Base-by-base conservation (phyloP, 1,140 invertebrate species). In the Venustaconcha ellipsiformis region DNA sequence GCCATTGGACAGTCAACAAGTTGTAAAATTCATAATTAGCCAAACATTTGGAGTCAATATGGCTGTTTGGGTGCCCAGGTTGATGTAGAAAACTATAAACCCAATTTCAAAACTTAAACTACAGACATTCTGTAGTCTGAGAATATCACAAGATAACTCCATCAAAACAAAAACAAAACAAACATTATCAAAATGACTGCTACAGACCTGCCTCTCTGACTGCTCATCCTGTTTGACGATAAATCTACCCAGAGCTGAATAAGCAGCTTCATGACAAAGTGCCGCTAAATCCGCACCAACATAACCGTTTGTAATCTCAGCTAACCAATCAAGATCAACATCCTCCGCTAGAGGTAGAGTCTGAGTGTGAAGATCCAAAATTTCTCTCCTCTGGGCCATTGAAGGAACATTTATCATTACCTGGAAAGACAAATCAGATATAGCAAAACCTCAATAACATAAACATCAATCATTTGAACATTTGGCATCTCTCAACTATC, bases 251-350 rank as follows among this genome's bases (percentile, higher is more conserved):
- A 87, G 64, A 8, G 82, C 83, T 30, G 72, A 57, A 67, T 84
- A 83, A 2, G 73, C 74, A 63, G 90, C 88, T 77, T 90, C 87
- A 62, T 89, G 81, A 80, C 86, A 89, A 26, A 92, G 72, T 14
- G 86, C 79, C 20, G 83, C 78, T 17, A 92, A 82, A 84, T 92
- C 92, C 65, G 90, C 89, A n/a, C 88, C 89, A 67, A 91, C 88
- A 87, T 90, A 92, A 26, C 92, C 92, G 26, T 90, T 90, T 5
- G 91, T 92, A 26, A 83, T 69, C 12, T 70, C 72, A 56, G 87
- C 79, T 30, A 89, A 26, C 14, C 65, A 26, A 1, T 76, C 56
- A 48, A 88, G 63, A 57, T 84, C 74, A 48, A 89, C 60, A 70
- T 86, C 83, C 59, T 37, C 18, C 59, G 37, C 76, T n/a, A 87